A percentile compares a stretch with the other conserved stretches of the same genome.
phyloP scores from a whole-genome alignment of 2,113 vertebrate species.

The Atrichornis clamosus region DNA sequence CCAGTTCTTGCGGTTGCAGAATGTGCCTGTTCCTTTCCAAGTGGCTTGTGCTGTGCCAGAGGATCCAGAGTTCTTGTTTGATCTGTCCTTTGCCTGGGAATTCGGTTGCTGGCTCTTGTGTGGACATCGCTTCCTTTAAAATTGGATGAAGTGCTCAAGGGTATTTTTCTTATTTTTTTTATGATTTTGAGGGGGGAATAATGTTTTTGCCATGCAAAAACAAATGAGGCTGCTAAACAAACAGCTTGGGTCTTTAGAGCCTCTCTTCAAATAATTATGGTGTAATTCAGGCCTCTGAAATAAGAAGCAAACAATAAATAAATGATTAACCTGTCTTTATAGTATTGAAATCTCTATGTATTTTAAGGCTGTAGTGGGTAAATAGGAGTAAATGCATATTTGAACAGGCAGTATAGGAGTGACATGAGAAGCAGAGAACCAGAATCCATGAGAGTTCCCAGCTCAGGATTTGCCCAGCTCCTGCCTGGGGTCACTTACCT shows the following conservation, averaged over 20 bases:
- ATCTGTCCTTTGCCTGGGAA: background rate
- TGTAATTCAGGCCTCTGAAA: slow-evolving; percentile 13
- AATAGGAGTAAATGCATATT: background rate
- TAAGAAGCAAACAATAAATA: slow-evolving; percentile 13
- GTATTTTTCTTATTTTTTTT: background rate
- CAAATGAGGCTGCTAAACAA: slow-evolving; percentile 18
- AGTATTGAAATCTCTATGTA: background rate
- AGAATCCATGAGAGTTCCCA: background rate
- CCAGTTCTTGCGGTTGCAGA: background rate
- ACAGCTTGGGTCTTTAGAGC: slow-evolving; percentile 23
- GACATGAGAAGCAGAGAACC: background rate
- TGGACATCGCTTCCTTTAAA: background rate
- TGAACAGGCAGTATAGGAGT: background rate
- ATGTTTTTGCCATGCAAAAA: background rate
- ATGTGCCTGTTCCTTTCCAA: background rate
- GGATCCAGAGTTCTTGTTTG: background rate
- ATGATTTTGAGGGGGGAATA: background rate
- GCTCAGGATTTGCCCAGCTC: background rate
- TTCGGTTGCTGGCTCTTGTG: background rate
- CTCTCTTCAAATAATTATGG: background rate
- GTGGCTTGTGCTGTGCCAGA: background rate
- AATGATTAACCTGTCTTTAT: background rate
- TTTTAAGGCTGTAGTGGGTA: background rate
- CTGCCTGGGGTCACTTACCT: background rate
- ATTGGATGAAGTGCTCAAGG: background rate